Base-by-base conservation (phyloP, 37 sponge, comb jelly and placozoan genomes). In the Eunapius fragilis region DNA sequence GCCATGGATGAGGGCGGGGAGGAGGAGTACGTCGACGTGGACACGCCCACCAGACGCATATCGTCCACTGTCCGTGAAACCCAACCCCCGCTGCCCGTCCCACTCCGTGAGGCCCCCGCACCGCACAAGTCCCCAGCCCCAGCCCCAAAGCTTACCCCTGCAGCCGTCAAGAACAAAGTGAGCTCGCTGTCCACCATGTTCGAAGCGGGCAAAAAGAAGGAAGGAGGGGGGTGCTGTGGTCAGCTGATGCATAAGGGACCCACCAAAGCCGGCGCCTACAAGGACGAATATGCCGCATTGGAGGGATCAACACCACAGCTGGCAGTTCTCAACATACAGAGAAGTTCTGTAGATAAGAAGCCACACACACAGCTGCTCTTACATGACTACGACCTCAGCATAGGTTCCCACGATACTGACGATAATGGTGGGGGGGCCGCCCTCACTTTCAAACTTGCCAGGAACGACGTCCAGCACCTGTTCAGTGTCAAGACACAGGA, bases 21-120 rank as follows among this genome's bases (percentile, higher is more conserved):
- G 23, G 88, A 78, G 24, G 90, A 85, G 31, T 84, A 90, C 37
- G 85, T 85, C 2, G 90, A 90, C 45, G 90, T 90, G 4, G 85
- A 90, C 13, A 41, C 6, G 3, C 41, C 41, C 2, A 49, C 28
- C 47, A 25, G 3, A 49, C 4, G 25, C 49, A 3, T 45, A 37
- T 19, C 79, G 33, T 12, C 31, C 48, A 2, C 76, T 30, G 7
- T 3, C 32, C 58, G 58, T 11, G 19, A 58, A 11, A 58, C 58
- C 58, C 19, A 19, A 58, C 1, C 58, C 17, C 14, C 58, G 19
- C 22, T 2, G 58, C 26, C 48, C 31, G 69, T 25, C 69, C 67
- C 30, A 49, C 67, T 70, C 81, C 22, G 68, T 35, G 32, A 31
- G 14, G 25, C 74, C 35, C 84, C 75, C 72, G 75, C 67, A 27